Conservation (phyloP, 2,797 vertebrate genomes). For the Pangasius macronema region DNA sequence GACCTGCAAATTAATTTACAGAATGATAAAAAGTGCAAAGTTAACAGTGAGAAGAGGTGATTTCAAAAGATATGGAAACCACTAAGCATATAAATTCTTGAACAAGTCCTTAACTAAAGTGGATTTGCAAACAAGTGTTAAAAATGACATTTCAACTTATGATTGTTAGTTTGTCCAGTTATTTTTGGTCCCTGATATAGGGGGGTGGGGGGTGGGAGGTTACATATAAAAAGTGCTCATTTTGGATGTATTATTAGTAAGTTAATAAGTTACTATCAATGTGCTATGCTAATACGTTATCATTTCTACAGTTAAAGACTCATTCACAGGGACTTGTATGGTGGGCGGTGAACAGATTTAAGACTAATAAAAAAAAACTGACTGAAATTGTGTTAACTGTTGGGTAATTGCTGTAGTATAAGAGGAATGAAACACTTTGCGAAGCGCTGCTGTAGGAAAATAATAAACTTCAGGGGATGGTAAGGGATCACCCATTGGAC, state of each 20-base stretch:
- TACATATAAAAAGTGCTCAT: too few species aligned
- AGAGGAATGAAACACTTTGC: background rate
- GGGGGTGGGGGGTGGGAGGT: background rate
- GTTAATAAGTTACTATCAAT: too few species aligned
- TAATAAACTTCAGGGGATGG: background rate
- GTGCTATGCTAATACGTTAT: background rate
- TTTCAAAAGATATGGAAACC: background rate
- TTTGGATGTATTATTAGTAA: background rate
- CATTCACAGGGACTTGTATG: background rate
- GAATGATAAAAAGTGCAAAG: background rate
- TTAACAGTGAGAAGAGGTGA: background rate
- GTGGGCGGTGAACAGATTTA: background rate
- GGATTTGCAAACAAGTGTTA: background rate
- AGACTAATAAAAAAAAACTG: too few species aligned
- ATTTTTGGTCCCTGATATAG: background rate
- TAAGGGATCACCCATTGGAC: background rate
- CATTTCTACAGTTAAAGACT: background rate
- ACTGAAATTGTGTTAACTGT: background rate
- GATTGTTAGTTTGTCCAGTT: background rate
- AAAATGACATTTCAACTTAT: background rate
- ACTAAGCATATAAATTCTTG: background rate
- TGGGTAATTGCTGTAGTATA: background rate
- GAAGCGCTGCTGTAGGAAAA: too few species aligned
- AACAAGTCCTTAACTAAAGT: background rate
- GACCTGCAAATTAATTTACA: background rate